Evolutionary conservation across 53 echinoderm and acorn worm species (phyloP), one percentile per base, ranked within the genome.

Genomic region (Zoroaster sp.): DNA sequence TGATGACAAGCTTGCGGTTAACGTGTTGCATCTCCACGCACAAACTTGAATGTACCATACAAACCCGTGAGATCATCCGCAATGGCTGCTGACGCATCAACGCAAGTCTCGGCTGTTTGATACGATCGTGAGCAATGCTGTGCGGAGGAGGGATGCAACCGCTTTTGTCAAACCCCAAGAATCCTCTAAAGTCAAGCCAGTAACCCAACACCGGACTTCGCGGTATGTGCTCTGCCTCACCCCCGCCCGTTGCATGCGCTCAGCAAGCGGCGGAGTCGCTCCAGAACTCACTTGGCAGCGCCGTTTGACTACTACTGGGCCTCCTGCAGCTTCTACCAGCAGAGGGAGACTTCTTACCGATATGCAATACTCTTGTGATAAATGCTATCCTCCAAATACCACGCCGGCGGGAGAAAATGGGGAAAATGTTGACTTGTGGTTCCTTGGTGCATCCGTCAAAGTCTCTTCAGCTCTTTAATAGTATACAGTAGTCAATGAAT

Each of bases 401-500:
- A 68, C 34, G 45, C 67, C 83, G 30, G 7, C 35, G 12, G 49
- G 40, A 11, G 15, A 42, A 82, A 66, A 82, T 82, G 68, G 82
- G 43, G 44, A 44, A 81, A 67, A 35, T 23, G 42, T 43, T 82
- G 82, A 82, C 82, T 82, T 66, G 68, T 82, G 66, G 67, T 66
- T 68, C 68, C 7, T 44, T 40, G 33, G 41, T 30, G 47, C 72
- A 35, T 34, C 69, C 69, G 71, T 85, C 47, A 70, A 37, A 35
- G 71, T 52, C 71, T 71, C 47, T 4, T 34, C 63, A 28, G 63
- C 9, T 35, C 45, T 85, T n/a, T n/a, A n/a, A n/a, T n/a, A n/a
- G n/a, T n/a, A n/a, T n/a, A n/a, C n/a, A n/a, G n/a, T 80, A 67
- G 81, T 81, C 85, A 85, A 85, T 85, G 85, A 70, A 46, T 13